Base-by-base conservation (phyloP, 2,797 vertebrate genomes). In the Macropus fuliginosus region DNA sequence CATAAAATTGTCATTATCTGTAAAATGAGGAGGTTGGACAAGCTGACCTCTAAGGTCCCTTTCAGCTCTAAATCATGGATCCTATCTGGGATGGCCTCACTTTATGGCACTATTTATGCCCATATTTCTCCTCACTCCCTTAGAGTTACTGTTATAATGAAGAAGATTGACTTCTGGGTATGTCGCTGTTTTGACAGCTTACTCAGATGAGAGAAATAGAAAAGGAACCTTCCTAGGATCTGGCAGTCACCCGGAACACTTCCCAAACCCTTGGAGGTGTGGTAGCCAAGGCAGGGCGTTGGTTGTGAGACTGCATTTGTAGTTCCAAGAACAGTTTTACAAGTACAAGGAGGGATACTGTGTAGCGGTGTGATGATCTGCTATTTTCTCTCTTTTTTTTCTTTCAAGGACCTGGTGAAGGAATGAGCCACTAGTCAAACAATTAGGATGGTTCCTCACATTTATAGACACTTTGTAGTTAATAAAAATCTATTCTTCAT, bases 401-500 rank as follows among this genome's bases (percentile, higher is more conserved):
- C 62, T 66, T 40, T 81, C 46, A 40, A 24, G n/a, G 66, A 81
- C 18, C 40, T 46, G 66, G n/a, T 46, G 66, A 46, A 24, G 66
- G n/a, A 46, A 81, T 9, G 66, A 81, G n/a, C 16, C 16, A 3
- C 16, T 24, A 81, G 66, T 81, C 66, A 81, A 40, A 81, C 66
- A 46, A 81, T 81, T 10, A 24, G 66, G 66, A 81, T 8, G 9
- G 40, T 46, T 10, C 13, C 66, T 46, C 66, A 40, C 18, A 24
- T 81, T 40, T 40, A 24, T 40, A 8, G n/a, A 21, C 18, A 24
- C 66, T 81, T 81, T 40, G 29, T 55, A n/a, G 16, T 93, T 97
- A 92, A 91, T 52, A 34, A 93, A 87, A 52, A 96, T 8, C 54
- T 74, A 89, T 91, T 95, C 54, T 62, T 93, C 62, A 92, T 21